Evolutionary conservation across 2,113 vertebrate genomes (phyloP).

Genomic region (Oryzias woworae): DNA sequence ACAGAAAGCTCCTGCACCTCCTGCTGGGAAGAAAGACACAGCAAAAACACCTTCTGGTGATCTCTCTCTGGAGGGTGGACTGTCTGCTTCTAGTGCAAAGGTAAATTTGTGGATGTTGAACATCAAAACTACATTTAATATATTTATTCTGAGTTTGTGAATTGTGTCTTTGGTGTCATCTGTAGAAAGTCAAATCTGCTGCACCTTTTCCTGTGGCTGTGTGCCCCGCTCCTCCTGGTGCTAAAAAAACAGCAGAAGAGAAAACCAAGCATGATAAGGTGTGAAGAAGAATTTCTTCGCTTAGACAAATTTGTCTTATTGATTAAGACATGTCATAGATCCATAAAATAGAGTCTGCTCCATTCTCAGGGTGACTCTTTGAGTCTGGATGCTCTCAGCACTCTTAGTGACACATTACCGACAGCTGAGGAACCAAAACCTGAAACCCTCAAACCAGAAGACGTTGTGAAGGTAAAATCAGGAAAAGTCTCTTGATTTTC

Average conservation of each 20-base stretch:
- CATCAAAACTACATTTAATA: too few relatives aligned
- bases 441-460: constrained; percentile 58
- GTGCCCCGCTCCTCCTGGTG: constrained; percentile 51
- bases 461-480: constrained; percentile 61
- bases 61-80: constrained; percentile 46
- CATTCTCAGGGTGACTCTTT: constrained; percentile 42
- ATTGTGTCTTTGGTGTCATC: constrained; percentile 1
- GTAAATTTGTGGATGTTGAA: neutral
- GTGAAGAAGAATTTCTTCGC: neutral
- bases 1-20: constrained; percentile 49
- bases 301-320: neutral
- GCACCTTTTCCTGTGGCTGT: neutral
- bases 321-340: neutral
- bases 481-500: neutral
- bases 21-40: constrained; percentile 64
- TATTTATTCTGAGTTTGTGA: too few relatives aligned
- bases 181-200: constrained; percentile 24
- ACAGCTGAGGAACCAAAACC: constrained; percentile 46
- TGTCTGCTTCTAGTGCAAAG: constrained; percentile 20
- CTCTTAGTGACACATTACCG: constrained; percentile 55
- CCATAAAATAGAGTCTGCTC: neutral
- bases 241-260: constrained; percentile 2
- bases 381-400: constrained; percentile 60
- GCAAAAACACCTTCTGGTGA: constrained; percentile 25
- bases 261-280: constrained; percentile 32